A percentile compares a stretch with the other conserved stretches of the same genome.
Evolutionary conservation across 2,888 invertebrate genomes (phyloP).

Genomic region (Phyllotreta striolata): DNA sequence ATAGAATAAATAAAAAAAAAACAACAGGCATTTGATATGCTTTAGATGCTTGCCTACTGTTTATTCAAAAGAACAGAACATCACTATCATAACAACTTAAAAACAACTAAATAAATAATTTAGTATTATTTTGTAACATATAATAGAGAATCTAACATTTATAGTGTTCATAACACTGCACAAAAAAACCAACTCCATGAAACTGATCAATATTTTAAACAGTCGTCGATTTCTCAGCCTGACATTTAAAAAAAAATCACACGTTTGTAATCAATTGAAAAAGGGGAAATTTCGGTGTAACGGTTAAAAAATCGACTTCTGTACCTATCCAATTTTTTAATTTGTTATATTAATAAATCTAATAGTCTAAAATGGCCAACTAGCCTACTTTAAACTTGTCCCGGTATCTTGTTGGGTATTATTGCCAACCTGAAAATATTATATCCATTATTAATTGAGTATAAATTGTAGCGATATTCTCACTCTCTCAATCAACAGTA

Average conservation of each 20-base stretch:
- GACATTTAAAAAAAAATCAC: slow-evolving; percentile 41
- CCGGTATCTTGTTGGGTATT: slow-evolving; percentile 58
- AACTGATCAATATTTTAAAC: slow-evolving; percentile 49
- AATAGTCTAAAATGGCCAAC: slow-evolving; percentile 57
- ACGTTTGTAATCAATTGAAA: slow-evolving; percentile 36
- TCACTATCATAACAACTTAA: slow-evolving; percentile 51
- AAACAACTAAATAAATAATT: slow-evolving; percentile 55
- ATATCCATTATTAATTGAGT: not conserved
- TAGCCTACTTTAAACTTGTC: slow-evolving; percentile 59
- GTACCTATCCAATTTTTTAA: slow-evolving; percentile 57
- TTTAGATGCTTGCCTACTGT: slow-evolving; percentile 38
- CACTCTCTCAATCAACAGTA: not conserved
- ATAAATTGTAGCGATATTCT: slow-evolving; percentile 1
- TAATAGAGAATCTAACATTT: slow-evolving; percentile 61
- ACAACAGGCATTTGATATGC: slow-evolving; percentile 35
- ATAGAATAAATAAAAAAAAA: slow-evolving; percentile 9
- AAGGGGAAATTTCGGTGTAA: slow-evolving; percentile 24
- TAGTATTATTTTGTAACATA: slow-evolving; percentile 55
- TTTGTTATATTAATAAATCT: slow-evolving; percentile 59
- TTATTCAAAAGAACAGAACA: slow-evolving; percentile 43
- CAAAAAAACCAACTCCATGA: slow-evolving; percentile 56
- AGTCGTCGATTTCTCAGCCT: slow-evolving; percentile 42
- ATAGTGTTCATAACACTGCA: slow-evolving; percentile 58
- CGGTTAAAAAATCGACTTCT: slow-evolving; percentile 43
- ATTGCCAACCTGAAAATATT: slow-evolving; percentile 55